These are phyloP conservation scores for Montipora cactus DNA, from an alignment of 64 coral and sea anemone species.

Conservation along the genomic window DNA sequence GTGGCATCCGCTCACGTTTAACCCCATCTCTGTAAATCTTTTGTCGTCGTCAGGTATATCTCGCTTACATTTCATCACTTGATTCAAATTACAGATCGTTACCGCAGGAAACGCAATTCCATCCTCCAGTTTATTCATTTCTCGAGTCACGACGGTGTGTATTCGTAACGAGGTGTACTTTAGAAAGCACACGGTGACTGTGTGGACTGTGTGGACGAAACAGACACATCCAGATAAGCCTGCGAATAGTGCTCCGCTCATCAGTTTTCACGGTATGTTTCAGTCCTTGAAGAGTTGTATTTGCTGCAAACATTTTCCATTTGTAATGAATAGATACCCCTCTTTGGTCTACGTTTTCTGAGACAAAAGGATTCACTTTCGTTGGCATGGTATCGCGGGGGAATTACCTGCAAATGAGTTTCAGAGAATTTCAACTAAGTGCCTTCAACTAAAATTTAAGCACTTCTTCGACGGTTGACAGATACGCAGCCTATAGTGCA, in stretches of 20 bases:
- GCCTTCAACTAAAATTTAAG: no score
- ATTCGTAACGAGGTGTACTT: not conserved
- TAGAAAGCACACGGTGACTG: not conserved
- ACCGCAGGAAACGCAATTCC: conserved; percentile 24
- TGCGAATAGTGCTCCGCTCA: not conserved
- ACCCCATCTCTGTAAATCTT: conserved; percentile 33
- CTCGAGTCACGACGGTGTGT: not conserved
- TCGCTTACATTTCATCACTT: conserved; percentile 37
- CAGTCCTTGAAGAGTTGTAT: conserved; percentile 67
- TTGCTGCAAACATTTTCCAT: conserved; percentile 50
- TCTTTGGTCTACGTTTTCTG: not conserved
- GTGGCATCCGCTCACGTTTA: conserved; percentile 44
- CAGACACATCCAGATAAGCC: not conserved
- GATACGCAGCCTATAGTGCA: no score
- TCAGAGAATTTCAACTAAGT: no score
- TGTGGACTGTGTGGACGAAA: not conserved
- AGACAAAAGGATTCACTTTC: not conserved
- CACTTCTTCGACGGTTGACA: no score
- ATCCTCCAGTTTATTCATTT: not conserved
- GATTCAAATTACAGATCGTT: conserved; percentile 54
- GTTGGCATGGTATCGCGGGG: not conserved
- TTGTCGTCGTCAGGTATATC: conserved; percentile 26
- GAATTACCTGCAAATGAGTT: no score
- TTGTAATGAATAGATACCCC: not conserved
- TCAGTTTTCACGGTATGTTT: not conserved